Base-by-base conservation (phyloP, 2,113 vertebrate species). In the Coracopsis vasa region DNA sequence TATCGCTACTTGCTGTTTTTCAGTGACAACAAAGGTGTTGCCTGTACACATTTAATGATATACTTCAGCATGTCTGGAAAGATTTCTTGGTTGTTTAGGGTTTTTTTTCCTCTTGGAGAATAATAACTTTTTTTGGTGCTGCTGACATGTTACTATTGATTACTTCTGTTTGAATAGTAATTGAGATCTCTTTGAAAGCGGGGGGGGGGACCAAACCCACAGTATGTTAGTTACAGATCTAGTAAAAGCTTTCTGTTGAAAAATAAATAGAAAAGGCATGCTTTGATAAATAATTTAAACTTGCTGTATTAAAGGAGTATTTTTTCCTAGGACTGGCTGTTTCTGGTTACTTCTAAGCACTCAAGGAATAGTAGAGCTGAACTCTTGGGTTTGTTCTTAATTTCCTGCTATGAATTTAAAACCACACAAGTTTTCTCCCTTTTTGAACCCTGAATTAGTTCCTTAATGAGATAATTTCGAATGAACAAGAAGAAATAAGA, bases 251-350 rank as follows among this genome's bases (percentile, higher is more conserved):
- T 80, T 25, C 13, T 84, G 29, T 71, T 89, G 74, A 89, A 81
- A 24, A 65, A 81, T 48, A 24, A 3, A 45, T 39, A 79, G 10
- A 24, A 70, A 58, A 71, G 67, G 20, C 15, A n/a, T 58, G 25
- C 92, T 94, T 88, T 91, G 86, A 54, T 74, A 78, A 94, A 61
- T 86, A 53, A 82, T 82, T 90, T n/a, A 44, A 62, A 53, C 35
- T 74, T 84, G n/a, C 50, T 67, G 0, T 60, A 69, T 92, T 80
- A 24, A 85, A 83, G 35, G n/a, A 18, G 24, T n/a, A 19, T 47
- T 81, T 83, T 48, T 80, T 54, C 2, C 33, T 72, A 39, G 47
- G 70, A 37, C 42, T 93, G 69, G 13, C 56, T 86, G 71, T 67
- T 95, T 53, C 86, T 96, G 70, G n/a, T 93, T 92, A 25, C 53